Percentiles rank a stretch among this genome's conserved stretches.
Conservation (phyloP, 2,888 invertebrate species). For the Fragum whitleyi region DNA sequence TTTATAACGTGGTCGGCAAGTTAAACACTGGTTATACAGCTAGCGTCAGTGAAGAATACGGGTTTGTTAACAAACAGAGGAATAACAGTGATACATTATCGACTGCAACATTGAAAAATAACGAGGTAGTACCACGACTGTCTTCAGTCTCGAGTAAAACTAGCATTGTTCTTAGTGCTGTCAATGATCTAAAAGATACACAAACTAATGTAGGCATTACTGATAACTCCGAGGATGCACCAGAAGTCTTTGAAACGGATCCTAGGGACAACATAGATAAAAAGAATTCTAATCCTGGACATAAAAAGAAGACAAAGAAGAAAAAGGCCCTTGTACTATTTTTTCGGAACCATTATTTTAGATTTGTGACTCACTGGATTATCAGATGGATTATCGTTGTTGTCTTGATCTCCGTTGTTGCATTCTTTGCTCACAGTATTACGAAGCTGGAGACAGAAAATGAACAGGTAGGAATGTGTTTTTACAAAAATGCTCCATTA, state of each 20-base stretch:
- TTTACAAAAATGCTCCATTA: no score
- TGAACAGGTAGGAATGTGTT: conserved; percentile 77
- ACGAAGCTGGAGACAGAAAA: conserved; percentile 75
- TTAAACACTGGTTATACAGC: conserved; percentile 36
- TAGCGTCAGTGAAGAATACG: conserved; percentile 46
- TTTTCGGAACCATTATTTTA: conserved; percentile 74
- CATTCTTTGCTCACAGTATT: conserved; percentile 69
- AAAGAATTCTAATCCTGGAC: neutral
- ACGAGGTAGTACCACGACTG: neutral
- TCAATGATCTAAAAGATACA: conserved; percentile 4
- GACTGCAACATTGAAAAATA: conserved; percentile 9
- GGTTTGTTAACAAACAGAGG: conserved; percentile 25
- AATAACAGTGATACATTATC: conserved; percentile 12
- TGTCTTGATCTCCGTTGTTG: conserved; percentile 56
- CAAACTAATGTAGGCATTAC: neutral
- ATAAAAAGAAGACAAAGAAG: conserved; percentile 12
- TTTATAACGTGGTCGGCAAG: conserved; percentile 50
- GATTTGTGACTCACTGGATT: conserved; percentile 72
- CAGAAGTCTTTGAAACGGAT: neutral
- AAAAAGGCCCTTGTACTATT: conserved; percentile 69
- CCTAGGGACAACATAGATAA: neutral
- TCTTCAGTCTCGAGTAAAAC: conserved; percentile 13
- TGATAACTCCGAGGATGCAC: neutral
- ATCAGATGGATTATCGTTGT: conserved; percentile 71
- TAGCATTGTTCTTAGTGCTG: conserved; percentile 16